Evolutionary conservation across 2,888 invertebrate genomes (phyloP).

Genomic region (Erannis defoliaria): DNA sequence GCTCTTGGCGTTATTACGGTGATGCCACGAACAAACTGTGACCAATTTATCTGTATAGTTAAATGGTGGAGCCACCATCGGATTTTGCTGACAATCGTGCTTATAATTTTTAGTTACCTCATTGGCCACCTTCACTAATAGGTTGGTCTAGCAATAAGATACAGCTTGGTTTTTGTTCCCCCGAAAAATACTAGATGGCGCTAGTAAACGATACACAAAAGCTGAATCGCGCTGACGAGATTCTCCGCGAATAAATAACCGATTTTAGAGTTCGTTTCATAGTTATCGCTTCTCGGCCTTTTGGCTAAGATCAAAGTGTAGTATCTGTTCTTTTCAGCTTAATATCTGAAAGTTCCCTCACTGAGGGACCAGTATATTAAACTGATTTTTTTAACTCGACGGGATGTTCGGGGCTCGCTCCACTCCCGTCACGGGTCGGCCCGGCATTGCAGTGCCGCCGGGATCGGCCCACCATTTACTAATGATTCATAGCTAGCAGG

Average conservation of each 20-base stretch:
- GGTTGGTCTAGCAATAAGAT: not conserved
- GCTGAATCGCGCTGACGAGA: constrained; percentile 1
- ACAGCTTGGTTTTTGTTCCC: not conserved
- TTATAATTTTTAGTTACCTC: not conserved
- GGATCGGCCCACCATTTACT: constrained; percentile 9
- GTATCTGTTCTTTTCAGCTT: constrained; percentile 13
- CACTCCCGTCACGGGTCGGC: constrained; percentile 15
- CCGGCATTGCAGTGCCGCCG: constrained; percentile 16
- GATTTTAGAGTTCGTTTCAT: not conserved
- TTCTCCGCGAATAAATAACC: not conserved
- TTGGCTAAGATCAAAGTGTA: constrained; percentile 12
- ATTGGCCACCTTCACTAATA: not conserved
- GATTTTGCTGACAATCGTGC: not conserved
- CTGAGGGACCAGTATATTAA: constrained; percentile 18
- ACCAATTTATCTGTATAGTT: not conserved
- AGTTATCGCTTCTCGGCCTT: constrained; percentile 7
- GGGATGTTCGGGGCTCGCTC: constrained; percentile 16
- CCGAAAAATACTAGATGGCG: not conserved
- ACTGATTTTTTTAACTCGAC: constrained; percentile 9
- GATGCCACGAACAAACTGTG: no score
- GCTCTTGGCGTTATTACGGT: no score
- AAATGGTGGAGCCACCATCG: not conserved
- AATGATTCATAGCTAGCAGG: no score
- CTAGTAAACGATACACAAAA: not conserved
- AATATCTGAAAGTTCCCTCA: constrained; percentile 18